A percentile compares a stretch with the other conserved stretches of the same genome.
These are phyloP conservation scores for Chironomus tepperi DNA, from an alignment of 1,140 invertebrate species.

Conservation along the genomic window DNA sequence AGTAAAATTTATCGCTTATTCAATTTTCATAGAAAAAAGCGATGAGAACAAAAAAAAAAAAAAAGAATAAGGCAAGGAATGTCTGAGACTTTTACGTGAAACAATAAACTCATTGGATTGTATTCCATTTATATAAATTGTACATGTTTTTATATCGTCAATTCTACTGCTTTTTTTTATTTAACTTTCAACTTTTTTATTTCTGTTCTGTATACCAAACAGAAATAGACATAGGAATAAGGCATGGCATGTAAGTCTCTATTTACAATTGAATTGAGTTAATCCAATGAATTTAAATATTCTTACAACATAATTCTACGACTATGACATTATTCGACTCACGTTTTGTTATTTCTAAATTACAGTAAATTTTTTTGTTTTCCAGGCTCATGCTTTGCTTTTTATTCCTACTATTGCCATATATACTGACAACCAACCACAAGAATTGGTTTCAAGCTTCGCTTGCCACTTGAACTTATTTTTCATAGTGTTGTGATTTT, in stretches of 20 bases:
- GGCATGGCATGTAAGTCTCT: conserved; percentile 1
- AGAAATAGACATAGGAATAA: neutral
- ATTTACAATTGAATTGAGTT: conserved; percentile 14
- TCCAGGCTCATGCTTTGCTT: no score
- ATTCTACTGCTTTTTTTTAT: neutral
- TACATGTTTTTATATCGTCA: neutral
- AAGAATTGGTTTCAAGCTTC: conserved; percentile 6
- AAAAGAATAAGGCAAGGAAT: neutral
- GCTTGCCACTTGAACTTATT: conserved; percentile 6
- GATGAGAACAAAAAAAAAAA: no score
- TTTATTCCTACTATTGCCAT: no score
- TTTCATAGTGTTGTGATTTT: neutral
- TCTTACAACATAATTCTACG: neutral
- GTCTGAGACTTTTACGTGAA: neutral
- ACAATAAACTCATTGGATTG: neutral
- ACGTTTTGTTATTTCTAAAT: conserved; percentile 14
- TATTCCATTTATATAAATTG: neutral
- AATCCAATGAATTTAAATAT: conserved; percentile 15
- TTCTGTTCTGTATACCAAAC: neutral
- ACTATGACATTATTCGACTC: neutral
- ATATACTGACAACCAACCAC: neutral
- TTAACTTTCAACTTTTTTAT: conserved; percentile 14
- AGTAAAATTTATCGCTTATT: no score
- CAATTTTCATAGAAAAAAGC: no score
- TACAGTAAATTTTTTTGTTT: neutral